A percentile compares a stretch with the other conserved stretches of the same genome.
Conservation (phyloP, 2,113 vertebrate species). For the Genyomyrus donnyi region DNA sequence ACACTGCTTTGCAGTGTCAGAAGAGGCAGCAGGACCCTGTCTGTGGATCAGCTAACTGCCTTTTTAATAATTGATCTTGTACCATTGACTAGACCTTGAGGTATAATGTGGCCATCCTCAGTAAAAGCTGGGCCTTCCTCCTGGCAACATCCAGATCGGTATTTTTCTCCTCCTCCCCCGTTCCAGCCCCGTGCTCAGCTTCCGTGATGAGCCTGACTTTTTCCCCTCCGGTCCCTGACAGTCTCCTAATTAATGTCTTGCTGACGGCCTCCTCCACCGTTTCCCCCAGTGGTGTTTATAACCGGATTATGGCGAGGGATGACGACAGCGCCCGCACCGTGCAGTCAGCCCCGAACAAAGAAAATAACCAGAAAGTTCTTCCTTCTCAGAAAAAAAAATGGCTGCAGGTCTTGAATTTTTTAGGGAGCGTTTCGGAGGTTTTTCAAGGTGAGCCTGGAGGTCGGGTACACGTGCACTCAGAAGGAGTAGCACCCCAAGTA, state of each 20-base stretch:
- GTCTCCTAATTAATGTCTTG: constrained; percentile 44
- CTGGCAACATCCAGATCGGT: constrained; percentile 34
- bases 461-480: background rate
- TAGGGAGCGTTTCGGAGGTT: background rate
- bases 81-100: constrained; percentile 37
- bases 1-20: constrained; percentile 8
- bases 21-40: constrained; percentile 23
- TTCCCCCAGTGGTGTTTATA: constrained; percentile 28
- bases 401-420: background rate
- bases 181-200: constrained; percentile 4
- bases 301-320: constrained; percentile 26
- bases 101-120: constrained; percentile 36
- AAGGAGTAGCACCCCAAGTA: background rate
- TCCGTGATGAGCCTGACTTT: constrained; percentile 38
- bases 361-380: constrained; percentile 24
- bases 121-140: constrained; percentile 31
- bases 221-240: constrained; percentile 31
- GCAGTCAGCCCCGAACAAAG: constrained; percentile 12
- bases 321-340: constrained; percentile 21
- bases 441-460: background rate
- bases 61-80: constrained; percentile 31
- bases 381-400: background rate
- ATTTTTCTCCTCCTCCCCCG: constrained; percentile 11
- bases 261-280: constrained; percentile 33
- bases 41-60: constrained; percentile 28